These are phyloP conservation scores for Sebastolobus alascanus DNA, from an alignment of 2,797 vertebrate species.

Conservation along the genomic window DNA sequence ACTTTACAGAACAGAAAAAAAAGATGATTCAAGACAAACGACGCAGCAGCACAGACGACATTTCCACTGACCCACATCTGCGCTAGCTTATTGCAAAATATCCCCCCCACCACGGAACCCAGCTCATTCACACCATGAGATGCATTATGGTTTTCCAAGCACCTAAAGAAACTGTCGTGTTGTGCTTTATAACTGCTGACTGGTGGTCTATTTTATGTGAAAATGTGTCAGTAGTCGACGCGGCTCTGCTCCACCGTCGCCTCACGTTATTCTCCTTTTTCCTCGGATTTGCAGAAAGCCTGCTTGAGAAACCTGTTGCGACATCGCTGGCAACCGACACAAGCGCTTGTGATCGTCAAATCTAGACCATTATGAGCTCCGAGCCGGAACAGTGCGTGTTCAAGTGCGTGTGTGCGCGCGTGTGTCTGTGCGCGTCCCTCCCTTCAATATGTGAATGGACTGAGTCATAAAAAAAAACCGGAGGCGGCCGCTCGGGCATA, in stretches of 20 bases:
- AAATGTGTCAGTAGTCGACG: background rate
- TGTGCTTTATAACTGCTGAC: background rate
- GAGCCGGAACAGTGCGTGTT: constrained; percentile 70
- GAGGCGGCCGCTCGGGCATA: constrained; percentile 70
- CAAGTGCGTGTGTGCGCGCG: constrained; percentile 19
- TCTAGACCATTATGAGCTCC: constrained; percentile 71
- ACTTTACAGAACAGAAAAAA: constrained; percentile 16
- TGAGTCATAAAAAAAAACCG: constrained; percentile 79
- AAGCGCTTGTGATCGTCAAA: constrained; percentile 70
- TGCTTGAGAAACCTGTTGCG: constrained; percentile 82
- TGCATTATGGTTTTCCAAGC: background rate
- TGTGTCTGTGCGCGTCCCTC: constrained; percentile 46
- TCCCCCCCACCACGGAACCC: background rate
- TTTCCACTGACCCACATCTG: constrained; percentile 45
- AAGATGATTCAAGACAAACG: constrained; percentile 27
- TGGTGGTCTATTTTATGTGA: background rate
- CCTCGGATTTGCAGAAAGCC: constrained; percentile 32
- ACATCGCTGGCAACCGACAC: constrained; percentile 68
- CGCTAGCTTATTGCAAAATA: background rate
- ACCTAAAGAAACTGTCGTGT: background rate
- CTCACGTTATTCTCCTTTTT: constrained; percentile 16
- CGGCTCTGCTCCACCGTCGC: background rate
- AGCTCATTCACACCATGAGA: background rate
- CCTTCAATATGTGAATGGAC: constrained; percentile 81
- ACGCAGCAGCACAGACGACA: background rate